Conservation (phyloP, 2,797 vertebrate species). For the Lycodopsis pacificus region DNA sequence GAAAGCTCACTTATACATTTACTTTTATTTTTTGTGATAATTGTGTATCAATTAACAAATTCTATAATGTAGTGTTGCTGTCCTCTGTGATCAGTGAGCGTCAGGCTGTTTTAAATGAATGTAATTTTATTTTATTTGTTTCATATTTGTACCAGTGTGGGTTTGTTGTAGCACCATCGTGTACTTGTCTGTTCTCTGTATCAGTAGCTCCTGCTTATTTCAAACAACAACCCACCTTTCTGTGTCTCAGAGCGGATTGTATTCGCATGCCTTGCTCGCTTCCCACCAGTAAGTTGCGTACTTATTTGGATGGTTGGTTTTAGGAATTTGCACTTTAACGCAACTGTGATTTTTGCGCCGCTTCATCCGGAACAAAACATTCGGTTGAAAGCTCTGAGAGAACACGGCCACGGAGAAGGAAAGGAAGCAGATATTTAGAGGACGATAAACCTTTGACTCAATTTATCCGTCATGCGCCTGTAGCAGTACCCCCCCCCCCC, state of each 20-base stretch:
- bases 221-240: not conserved
- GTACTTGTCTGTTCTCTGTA: not conserved
- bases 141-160: not conserved
- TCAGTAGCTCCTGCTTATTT: not conserved
- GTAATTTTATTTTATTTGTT: too few species aligned
- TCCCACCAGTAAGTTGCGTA: not conserved
- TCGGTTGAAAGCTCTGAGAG: not conserved
- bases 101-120: too few species aligned
- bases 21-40: too few species aligned
- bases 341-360: not conserved
- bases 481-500: not conserved
- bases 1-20: too few species aligned
- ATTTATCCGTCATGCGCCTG: conserved; percentile 17
- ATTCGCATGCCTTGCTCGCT: not conserved
- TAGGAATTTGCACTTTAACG: conserved; percentile 26
- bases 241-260: not conserved
- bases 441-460: conserved; percentile 29
- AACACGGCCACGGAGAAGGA: not conserved
- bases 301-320: conserved; percentile 37
- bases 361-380: not conserved
- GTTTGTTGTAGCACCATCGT: not conserved
- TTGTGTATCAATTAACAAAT: not conserved
- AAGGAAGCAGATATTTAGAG: conserved; percentile 5
- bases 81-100: not conserved
- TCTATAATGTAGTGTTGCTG: not conserved